Conservation (phyloP, 2,888 invertebrate genomes). For the Elgonia sp. region DNA sequence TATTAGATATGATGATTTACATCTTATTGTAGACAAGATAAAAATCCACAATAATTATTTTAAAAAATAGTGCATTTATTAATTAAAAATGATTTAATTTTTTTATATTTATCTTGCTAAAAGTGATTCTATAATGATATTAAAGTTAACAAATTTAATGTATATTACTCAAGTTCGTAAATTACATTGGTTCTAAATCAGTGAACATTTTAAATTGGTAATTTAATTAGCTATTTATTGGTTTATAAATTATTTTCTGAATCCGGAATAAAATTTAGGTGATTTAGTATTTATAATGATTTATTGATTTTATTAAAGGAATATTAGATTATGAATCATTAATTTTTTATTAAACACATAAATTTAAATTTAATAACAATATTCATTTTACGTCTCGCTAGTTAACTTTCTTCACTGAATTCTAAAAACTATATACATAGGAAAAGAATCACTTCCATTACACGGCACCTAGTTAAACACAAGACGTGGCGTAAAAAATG, state of each 20-base stretch:
- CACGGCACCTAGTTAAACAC: slow-evolving; percentile 35
- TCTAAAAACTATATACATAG: neutral
- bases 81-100: neutral
- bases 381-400: neutral
- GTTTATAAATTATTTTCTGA: too few species aligned
- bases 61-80: neutral
- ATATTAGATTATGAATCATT: too few species aligned
- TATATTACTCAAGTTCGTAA: too few species aligned
- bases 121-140: too few species aligned
- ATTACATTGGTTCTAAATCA: too few species aligned
- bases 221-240: too few species aligned
- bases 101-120: too few species aligned
- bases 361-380: neutral
- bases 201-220: too few species aligned
- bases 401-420: slow-evolving; percentile 3
- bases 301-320: too few species aligned
- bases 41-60: neutral
- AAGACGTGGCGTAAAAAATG: slow-evolving; percentile 26
- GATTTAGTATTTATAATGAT: too few species aligned
- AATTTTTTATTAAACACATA: neutral
- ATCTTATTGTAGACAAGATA: neutral
- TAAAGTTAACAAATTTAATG: too few species aligned
- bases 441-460: neutral
- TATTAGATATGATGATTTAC: neutral
- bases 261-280: too few species aligned